These are phyloP conservation scores for Zelleria hepariella DNA, from an alignment of 2,888 invertebrate species.

Conservation along the genomic window DNA sequence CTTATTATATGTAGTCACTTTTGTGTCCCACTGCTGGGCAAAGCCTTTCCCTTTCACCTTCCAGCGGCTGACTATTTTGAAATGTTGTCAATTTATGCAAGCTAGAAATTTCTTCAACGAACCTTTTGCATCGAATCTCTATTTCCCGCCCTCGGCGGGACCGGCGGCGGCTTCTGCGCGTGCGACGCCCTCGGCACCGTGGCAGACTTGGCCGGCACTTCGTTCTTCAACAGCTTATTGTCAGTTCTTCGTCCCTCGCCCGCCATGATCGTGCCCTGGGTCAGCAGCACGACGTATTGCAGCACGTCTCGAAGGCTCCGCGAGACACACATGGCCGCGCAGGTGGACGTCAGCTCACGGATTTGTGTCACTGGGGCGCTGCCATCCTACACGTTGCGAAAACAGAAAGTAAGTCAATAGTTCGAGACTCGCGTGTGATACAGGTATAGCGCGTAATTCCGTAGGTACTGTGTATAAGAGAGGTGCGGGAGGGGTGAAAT, in stretches of 20 bases:
- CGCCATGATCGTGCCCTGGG: constrained; percentile 30
- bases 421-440: too few species aligned
- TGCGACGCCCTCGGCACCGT: constrained; percentile 51
- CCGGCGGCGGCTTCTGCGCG: constrained; percentile 49
- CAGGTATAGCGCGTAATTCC: too few species aligned
- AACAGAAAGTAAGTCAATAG: too few species aligned
- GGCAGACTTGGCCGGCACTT: constrained; percentile 46
- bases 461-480: too few species aligned
- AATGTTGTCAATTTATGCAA: background rate
- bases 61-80: too few species aligned
- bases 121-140: constrained; percentile 36
- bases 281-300: constrained; percentile 53
- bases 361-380: constrained; percentile 35
- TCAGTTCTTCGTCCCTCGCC: constrained; percentile 35
- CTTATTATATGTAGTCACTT: too few species aligned
- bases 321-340: constrained; percentile 85
- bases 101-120: background rate
- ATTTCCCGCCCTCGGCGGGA: constrained; percentile 47
- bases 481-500: too few species aligned
- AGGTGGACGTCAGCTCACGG: constrained; percentile 74
- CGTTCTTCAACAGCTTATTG: constrained; percentile 43
- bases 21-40: too few species aligned
- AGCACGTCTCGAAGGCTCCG: constrained; percentile 52
- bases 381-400: constrained; percentile 39
- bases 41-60: too few species aligned